Evolutionary conservation across 2,888 invertebrate genomes (phyloP), one percentile per base, ranked within the genome.

Genomic region (Emmelina monodactyla): DNA sequence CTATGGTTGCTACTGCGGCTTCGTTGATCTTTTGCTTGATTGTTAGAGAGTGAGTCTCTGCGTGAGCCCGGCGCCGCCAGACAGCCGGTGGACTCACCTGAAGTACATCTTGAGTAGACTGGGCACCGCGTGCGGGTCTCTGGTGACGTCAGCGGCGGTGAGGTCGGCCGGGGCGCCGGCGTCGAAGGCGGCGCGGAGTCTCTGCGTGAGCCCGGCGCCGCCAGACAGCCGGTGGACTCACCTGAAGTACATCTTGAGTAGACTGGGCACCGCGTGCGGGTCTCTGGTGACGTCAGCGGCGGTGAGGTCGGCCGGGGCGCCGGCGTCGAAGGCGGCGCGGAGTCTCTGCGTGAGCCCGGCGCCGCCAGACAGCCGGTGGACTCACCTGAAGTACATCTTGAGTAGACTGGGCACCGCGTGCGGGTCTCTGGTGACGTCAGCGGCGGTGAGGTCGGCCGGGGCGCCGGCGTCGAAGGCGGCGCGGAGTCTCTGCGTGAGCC

Each of bases 111-210:
- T 98, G 37, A 99, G 82, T 37, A 98, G 75, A 2, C 96, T 96
- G 22, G 97, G 95, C 33, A 98, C 94, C 16, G 95, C 95, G 75
- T 99, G 98, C 37, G 97, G 95, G 68, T 98, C 98, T 51, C 94
- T 87, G 35, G 90, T 82, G 49, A 93, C 89, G 43, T 89, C 86
- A 37, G 91, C 73, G 41, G 75, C 71, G 70, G 66, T 82, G 47
- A 96, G 82, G 60, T 92, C 91, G 6, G 95, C 95, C 33, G 92
- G 87, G 14, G 87, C 78, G 56, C 94, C 95, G 55, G 94, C 93
- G 76, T 98, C 98, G 79, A 98, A 98, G 15, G 93, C 87, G 45
- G 88, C 91, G 58, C 97, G 85, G 42, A 98, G 82, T 51, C 92
- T 89, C 46, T 97, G 97, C 58, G 98, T 97, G 57, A 97, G 97